Percentiles rank a stretch among this genome's conserved stretches.
Evolutionary conservation across 2,113 vertebrate genomes (phyloP).

Genomic region (Morone chrysops): DNA sequence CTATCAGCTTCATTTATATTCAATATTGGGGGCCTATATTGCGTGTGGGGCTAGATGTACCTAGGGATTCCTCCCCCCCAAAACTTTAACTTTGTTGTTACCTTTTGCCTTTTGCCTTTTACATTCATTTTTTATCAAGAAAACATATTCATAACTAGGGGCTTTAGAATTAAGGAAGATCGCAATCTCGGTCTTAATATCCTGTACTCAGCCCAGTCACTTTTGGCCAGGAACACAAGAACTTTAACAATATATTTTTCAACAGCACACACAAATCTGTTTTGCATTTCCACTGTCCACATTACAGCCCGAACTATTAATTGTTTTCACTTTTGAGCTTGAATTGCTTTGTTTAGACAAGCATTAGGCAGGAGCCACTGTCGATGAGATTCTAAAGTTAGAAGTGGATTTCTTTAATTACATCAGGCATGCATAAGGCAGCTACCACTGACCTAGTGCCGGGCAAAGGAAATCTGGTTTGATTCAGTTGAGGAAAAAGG

Average conservation of each 20-base stretch:
- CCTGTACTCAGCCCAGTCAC: no score
- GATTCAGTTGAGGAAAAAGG: constrained; percentile 43
- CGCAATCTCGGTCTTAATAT: background rate
- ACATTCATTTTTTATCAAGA: no score
- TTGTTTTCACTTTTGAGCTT: background rate
- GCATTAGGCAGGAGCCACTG: background rate
- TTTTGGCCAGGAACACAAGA: background rate
- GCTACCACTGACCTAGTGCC: background rate
- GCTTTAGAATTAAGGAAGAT: no score
- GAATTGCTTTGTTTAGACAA: constrained; percentile 5
- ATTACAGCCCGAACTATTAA: background rate
- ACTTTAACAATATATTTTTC: background rate
- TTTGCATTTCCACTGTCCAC: background rate
- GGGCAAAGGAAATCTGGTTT: constrained; percentile 12
- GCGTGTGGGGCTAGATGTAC: background rate
- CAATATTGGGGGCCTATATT: no score
- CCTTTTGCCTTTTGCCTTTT: no score
- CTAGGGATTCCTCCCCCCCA: no score
- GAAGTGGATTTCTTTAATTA: constrained; percentile 49
- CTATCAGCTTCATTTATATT: background rate
- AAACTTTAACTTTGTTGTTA: no score
- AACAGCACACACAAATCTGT: background rate
- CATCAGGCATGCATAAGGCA: constrained; percentile 6
- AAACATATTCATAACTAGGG: no score
- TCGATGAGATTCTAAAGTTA: constrained; percentile 15